Evolutionary conservation across 2,888 invertebrate genomes (phyloP), one percentile per base, ranked within the genome.

Genomic region (Nebria salina): DNA sequence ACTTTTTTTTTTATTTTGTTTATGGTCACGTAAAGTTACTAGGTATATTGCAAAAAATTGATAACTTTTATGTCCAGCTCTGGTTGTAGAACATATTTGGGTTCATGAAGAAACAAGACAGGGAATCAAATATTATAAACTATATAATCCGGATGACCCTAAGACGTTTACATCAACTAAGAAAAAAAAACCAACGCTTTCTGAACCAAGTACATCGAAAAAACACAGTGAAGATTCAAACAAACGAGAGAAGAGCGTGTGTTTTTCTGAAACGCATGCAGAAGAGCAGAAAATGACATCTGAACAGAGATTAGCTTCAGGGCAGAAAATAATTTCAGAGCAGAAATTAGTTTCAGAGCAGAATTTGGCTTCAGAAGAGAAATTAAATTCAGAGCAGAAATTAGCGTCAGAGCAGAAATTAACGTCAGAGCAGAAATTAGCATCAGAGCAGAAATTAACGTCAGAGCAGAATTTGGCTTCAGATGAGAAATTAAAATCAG

Each of bases 1-100:
- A 11, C 8, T 54, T 11, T 6, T 8, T 6, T 8, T 54, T 7
- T 7, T 2, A 11, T 2, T 54, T 11, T 54, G 6, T 6, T 7
- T 54, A 2, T 54, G 0, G 2, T 1, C 54, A 54, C 11, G 1
- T 34, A 4, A 34, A 34, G 34, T 34, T 34, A 34, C 2, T 34
- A 5, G 34, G 2, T 1, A 34, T 34, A 5, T 34, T 34, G 0
- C 0, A 20, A 20, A 20, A 20, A 20, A 20, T 34, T 34, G 2
- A 34, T 34, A 4, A 34, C 34, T 34, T 34, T 54, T 54, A 11
- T 8, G 54, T 7, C 13, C 54, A 54, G 54, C 54, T 54, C 13
- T 54, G 85, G 89, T 93, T 87, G 91, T 93, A 83, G 92, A 93
- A 84, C 90, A 91, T 65, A 86, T 93, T 79, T 86, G 90, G 84